Conservation (phyloP, 2,113 vertebrate species). For the Thryonomys swinderianus region DNA sequence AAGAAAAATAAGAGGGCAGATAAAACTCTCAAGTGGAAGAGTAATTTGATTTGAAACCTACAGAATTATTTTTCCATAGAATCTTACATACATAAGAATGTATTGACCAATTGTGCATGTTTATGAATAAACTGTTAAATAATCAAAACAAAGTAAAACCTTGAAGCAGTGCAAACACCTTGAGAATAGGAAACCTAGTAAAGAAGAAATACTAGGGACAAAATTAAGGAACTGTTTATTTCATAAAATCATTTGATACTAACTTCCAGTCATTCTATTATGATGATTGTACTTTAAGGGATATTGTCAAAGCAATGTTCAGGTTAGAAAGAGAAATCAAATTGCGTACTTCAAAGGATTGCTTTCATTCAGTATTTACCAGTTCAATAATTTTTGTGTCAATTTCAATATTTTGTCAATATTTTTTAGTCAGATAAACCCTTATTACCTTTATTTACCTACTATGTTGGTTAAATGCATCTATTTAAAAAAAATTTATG, state of each 20-base stretch:
- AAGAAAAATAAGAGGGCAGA: background rate
- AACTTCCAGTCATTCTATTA: background rate
- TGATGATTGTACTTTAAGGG: background rate
- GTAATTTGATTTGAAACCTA: background rate
- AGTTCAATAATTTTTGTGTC: background rate
- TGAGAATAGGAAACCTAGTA: background rate
- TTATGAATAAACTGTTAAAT: background rate
- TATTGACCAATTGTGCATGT: too few relatives aligned
- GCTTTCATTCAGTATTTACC: background rate
- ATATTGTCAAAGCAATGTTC: background rate
- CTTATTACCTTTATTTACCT: background rate
- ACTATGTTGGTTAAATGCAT: background rate
- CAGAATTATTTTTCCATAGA: background rate
- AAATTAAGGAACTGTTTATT: background rate
- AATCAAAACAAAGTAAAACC: background rate
- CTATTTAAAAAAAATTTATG: background rate
- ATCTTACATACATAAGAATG: background rate
- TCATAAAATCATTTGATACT: background rate
- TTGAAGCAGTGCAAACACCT: background rate
- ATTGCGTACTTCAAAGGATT: background rate
- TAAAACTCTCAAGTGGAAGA: background rate
- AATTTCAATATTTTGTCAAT: background rate
- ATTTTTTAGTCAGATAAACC: background rate
- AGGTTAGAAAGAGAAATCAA: background rate
- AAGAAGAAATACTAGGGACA: background rate